Base-by-base conservation (phyloP, 1,140 invertebrate species). In the Cotesia typhae region DNA sequence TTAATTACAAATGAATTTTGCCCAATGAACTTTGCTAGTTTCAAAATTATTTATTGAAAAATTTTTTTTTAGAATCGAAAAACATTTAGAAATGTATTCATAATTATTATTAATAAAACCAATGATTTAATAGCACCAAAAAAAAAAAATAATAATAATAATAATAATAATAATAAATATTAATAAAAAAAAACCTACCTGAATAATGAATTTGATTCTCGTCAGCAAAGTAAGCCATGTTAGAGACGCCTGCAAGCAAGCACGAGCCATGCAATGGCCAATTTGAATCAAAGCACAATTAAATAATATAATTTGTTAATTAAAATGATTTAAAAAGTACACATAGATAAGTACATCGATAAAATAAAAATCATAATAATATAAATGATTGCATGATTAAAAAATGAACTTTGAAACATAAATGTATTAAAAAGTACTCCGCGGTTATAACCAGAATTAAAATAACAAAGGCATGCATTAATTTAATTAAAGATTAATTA, bases 311-410 rank as follows among this genome's bases (percentile, higher is more conserved):
- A 52, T 71, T 20, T 41, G 67, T 28, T 85, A 85, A 78, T 86
- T 86, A 73, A 92, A 93, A 75, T 89, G 90, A 72, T 41, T 17
- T 3, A 95, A 95, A 96, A 84, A 94, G 96, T 76, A 91, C 88
- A 47, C 92, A 81, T 88, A 96, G 93, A 28, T 96, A 84, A 65
- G 90, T 85, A 84, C 94, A 93, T 53, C 94, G 95, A 78, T n/a
- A 87, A 84, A 66, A 51, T 76, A 72, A 74, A 63, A 65, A 36
- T 28, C 1, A 28, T 28, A 28, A 28, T 28, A 28, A 28, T 28
- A 28, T 7, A 47, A 10, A 47, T 47, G 41, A 47, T 47, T 47
- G 41, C 41, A 10, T 47, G 41, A 47, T 47, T 9, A 47, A 47
- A 47, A 9, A 47, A 47, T 47, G 41, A 38, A 73, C 53, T 52